Evolutionary conservation across 1,140 invertebrate species (phyloP).

Genomic region (Medauroidea extradentata): DNA sequence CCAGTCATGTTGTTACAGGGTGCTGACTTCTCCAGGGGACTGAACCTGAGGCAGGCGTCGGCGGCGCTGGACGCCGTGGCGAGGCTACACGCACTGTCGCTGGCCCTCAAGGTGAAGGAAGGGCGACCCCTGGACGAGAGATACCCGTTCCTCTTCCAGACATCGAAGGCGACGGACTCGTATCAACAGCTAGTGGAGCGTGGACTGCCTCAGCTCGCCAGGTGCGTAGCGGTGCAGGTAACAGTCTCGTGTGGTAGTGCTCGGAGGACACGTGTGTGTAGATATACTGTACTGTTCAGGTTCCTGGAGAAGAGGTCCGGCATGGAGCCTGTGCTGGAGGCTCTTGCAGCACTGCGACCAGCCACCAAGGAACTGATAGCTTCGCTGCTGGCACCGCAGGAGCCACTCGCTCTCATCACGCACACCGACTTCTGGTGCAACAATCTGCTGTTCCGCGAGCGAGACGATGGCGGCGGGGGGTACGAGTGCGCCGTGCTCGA

Average conservation of each 20-base stretch:
- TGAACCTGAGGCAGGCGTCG: constrained; percentile 58
- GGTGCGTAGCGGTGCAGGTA: constrained; percentile 8
- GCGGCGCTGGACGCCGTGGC: constrained; percentile 66
- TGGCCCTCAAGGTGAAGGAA: constrained; percentile 59
- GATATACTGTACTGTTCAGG: not conserved
- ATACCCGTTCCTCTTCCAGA: constrained; percentile 72
- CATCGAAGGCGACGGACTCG: constrained; percentile 66
- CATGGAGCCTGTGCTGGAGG: constrained; percentile 48
- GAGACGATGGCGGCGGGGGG: constrained; percentile 26
- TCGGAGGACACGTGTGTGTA: constrained; percentile 39
- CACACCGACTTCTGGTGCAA: constrained; percentile 83
- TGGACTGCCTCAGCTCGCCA: constrained; percentile 51
- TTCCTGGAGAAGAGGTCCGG: constrained; percentile 63
- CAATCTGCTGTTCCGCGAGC: constrained; percentile 65
- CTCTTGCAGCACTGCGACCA: constrained; percentile 50
- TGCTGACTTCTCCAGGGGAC: constrained; percentile 60
- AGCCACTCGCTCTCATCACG: constrained; percentile 64
- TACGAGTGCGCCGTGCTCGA: constrained; percentile 63
- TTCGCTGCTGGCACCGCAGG: constrained; percentile 57
- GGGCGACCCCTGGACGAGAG: constrained; percentile 55
- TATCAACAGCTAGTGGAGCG: constrained; percentile 71
- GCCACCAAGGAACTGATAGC: constrained; percentile 59
- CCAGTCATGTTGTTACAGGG: constrained; percentile 26
- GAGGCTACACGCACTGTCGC: constrained; percentile 62
- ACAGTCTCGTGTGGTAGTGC: not conserved